Evolutionary conservation across 2,797 vertebrate genomes (phyloP), one percentile per base, ranked within the genome.

Genomic region (Pipistrellus pipistrellus): DNA sequence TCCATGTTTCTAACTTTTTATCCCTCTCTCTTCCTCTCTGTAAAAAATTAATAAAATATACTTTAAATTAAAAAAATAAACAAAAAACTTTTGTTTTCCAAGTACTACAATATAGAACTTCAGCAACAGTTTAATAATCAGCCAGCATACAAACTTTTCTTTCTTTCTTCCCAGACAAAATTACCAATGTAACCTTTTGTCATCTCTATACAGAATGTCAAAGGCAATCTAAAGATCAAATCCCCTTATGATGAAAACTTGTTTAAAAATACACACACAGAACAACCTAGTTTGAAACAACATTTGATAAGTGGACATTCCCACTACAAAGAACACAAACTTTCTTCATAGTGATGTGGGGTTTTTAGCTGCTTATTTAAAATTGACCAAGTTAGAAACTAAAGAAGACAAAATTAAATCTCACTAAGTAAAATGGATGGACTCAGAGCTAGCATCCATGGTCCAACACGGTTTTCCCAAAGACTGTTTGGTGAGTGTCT

Each of bases 331-430:
- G 38, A 95, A 90, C 32, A 71, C 23, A 88, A 85, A 80, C 20
- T 35, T 80, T 81, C 20, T 94, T 90, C 64, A 64, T 55, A 75
- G 84, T 85, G 71, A 81, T 85, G 23, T 4, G 17, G 59, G 8
- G 82, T 13, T 91, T 93, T 86, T 90, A 77, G 64, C 13, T 51
- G 21, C 48, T 90, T 69, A 3, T 71, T 82, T 81, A 86, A 95
- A 95, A 91, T 5, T 93, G 66, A 86, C 20, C n/a, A 53, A 90
- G 30, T 77, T 59, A 88, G 80, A 96, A 92, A 90, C 20, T 41
- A 80, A 80, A 71, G 59, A 81, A 57, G 59, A 27, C 4, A 27
- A 71, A 91, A 73, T 23, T n/a, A 69, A 89, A 91, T 59, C 87
- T 93, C 84, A 8, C 64, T 95, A 15, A 72, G 48, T 86, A 94